These are phyloP conservation scores for Caretta caretta DNA, from an alignment of 2,113 vertebrate genomes.

Conservation along the genomic window DNA sequence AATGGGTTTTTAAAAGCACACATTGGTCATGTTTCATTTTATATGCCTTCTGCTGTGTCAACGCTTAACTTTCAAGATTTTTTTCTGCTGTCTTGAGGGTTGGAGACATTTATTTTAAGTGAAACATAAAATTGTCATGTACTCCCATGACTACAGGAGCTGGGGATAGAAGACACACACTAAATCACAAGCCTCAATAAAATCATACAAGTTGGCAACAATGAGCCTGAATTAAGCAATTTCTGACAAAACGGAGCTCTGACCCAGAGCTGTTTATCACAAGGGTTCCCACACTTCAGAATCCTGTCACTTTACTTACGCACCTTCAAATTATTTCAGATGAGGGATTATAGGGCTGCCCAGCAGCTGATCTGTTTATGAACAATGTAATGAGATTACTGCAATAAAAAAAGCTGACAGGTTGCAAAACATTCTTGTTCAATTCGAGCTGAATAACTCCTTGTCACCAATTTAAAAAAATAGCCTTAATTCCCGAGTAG, in stretches of 20 bases:
- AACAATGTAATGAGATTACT: rapidly evolving
- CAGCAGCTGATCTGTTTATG: rapidly evolving
- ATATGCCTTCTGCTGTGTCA: neutral
- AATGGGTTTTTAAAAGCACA: neutral
- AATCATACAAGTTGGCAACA: neutral
- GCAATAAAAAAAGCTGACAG: neutral
- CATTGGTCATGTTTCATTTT: neutral
- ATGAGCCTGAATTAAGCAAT: neutral
- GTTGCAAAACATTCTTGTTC: neutral
- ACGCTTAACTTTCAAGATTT: neutral
- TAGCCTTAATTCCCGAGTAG: neutral
- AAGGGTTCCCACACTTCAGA: rapidly evolving
- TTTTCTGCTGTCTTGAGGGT: neutral
- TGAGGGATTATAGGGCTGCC: neutral
- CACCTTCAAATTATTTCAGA: neutral
- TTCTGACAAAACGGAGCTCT: neutral
- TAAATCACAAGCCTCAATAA: neutral
- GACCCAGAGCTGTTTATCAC: neutral
- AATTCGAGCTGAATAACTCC: neutral
- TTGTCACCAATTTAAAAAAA: neutral
- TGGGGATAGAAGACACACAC: neutral
- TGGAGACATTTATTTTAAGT: neutral
- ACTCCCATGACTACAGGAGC: neutral
- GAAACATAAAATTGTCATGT: neutral
- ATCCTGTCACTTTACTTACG: rapidly evolving